phyloP scores from a whole-genome alignment of 2,888 invertebrate genomes.

The Baccha elongata region DNA sequence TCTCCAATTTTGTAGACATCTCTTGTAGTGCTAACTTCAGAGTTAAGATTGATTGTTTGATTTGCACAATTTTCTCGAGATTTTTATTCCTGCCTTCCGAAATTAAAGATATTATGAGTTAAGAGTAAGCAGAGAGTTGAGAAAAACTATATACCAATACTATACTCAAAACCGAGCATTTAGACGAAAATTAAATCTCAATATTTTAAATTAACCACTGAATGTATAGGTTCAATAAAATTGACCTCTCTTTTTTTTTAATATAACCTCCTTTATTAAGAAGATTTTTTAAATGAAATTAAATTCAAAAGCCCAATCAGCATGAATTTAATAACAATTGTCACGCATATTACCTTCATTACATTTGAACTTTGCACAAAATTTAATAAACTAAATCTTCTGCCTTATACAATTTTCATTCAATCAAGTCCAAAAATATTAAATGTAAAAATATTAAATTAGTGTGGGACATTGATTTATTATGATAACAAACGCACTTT shows the following conservation, averaged over 20 bases:
- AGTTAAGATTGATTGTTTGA: too few relatives aligned
- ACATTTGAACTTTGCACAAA: conserved; percentile 7
- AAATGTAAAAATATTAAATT: conserved; percentile 12
- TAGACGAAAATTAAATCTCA: too few relatives aligned
- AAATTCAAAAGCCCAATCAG: background rate
- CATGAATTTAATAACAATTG: conserved; percentile 7
- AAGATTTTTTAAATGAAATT: conserved; percentile 11
- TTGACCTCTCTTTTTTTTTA: background rate
- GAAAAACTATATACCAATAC: too few relatives aligned
- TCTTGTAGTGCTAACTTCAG: too few relatives aligned
- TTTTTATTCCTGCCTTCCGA: too few relatives aligned
- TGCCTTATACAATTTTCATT: background rate
- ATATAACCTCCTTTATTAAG: conserved; percentile 2
- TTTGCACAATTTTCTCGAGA: too few relatives aligned
- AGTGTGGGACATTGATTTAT: conserved; percentile 4
- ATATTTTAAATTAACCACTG: too few relatives aligned
- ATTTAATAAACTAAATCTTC: background rate
- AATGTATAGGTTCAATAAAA: background rate
- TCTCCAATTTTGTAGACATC: too few relatives aligned
- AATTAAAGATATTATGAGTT: too few relatives aligned
- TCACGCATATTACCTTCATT: conserved; percentile 1
- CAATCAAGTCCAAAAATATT: background rate
- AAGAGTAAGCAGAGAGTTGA: too few relatives aligned
- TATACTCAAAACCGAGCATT: too few relatives aligned
- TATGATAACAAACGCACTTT: background rate